These are phyloP conservation scores for Lacerta bilineata DNA, from an alignment of 2,797 vertebrate species.

Conservation along the genomic window DNA sequence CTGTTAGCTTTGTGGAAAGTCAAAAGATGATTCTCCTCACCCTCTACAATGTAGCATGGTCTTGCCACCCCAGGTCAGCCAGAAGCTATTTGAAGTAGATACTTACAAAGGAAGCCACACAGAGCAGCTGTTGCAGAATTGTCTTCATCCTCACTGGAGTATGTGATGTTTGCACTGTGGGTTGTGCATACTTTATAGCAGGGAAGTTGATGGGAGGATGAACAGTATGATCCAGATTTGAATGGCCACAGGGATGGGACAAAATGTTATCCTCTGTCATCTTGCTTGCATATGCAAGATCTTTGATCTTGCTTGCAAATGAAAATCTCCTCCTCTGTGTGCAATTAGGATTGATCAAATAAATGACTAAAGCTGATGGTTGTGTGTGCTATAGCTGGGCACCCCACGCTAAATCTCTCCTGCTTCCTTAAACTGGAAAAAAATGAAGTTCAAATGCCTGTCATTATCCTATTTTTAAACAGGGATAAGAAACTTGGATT, in stretches of 20 bases:
- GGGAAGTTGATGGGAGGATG: neutral
- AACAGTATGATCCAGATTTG: neutral
- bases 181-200: constrained; percentile 15
- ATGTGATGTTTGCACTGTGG: neutral
- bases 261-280: constrained; percentile 13
- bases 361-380: neutral
- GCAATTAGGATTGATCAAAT: constrained; percentile 24
- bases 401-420: neutral
- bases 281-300: neutral
- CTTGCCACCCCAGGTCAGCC: neutral
- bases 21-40: neutral
- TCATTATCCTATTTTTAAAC: constrained; percentile 2
- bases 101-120: constrained; percentile 24
- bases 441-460: neutral
- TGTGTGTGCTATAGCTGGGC: neutral
- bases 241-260: constrained; percentile 3
- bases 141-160: constrained; percentile 13
- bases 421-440: neutral
- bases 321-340: neutral
- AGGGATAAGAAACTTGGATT: neutral
- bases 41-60: neutral
- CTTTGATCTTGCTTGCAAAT: constrained; percentile 5
- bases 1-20: neutral
- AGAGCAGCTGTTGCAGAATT: neutral
- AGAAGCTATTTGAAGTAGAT: constrained; percentile 2